Evolutionary conservation across 2,113 vertebrate species (phyloP), one percentile per base, ranked within the genome.

Genomic region (Spermophilus dauricus): DNA sequence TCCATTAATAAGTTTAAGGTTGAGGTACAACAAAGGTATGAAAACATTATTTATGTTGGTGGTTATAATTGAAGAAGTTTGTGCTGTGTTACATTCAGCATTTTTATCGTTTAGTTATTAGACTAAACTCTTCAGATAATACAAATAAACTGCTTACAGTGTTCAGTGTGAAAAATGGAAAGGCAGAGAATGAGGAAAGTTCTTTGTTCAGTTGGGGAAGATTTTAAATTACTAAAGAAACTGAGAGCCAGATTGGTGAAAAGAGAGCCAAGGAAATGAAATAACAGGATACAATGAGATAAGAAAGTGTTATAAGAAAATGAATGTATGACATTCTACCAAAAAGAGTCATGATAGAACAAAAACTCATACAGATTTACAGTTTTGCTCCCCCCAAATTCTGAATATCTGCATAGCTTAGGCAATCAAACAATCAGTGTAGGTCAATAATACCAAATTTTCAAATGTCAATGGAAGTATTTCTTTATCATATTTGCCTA

Each of bases 241-340:
- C 26, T 95, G 56, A 85, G 72, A 95, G 30, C 76, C 65, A 96
- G 67, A 97, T 82, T 95, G 96, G 26, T 56, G 81, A 93, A 95
- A 94, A 93, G 17, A 94, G 70, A 82, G 94, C 95, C 93, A 97
- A 96, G 32, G 26, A 96, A 95, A 96, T 81, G 69, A 97, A 97
- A 82, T 96, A 95, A 86, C 89, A 92, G 76, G 69, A 89, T 95
- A 93, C 48, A 82, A 97, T 89, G 82, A 96, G 48, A 80, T 88
- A 77, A 86, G 80, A 94, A 91, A 84, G 30, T 97, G 70, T 96
- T 84, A 86, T 42, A 72, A 77, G 78, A 72, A 86, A 93, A 39
- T 80, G 67, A 97, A 95, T 95, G 67, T 48, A 96, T 94, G 91
- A 84, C 75, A 86, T 76, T 96, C 78, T 76, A 91, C 30, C 5